phyloP scores from a whole-genome alignment of 2,888 invertebrate genomes.

The Eutolmus rufibarbis region DNA sequence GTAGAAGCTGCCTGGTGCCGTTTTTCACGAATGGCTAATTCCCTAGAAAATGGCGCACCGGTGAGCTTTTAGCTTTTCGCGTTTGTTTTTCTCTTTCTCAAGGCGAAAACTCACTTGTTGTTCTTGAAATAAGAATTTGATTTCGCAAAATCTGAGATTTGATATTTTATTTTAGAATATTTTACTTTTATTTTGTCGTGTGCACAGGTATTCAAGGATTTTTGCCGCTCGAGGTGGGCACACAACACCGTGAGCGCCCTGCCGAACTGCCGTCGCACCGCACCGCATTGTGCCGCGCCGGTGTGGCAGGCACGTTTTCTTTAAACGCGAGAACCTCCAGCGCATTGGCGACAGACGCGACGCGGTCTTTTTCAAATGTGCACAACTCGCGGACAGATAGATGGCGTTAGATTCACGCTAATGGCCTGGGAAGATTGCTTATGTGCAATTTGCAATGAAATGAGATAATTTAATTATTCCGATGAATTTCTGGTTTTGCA shows the following conservation, averaged over 20 bases:
- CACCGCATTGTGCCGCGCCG: background rate
- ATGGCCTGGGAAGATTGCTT: background rate
- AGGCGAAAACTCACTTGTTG: constrained; percentile 53
- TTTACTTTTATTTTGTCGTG: constrained; percentile 20
- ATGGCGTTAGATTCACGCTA: background rate
- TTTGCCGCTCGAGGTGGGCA: background rate
- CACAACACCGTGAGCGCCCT: background rate
- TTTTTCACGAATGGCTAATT: constrained; percentile 45
- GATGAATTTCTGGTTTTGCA: background rate
- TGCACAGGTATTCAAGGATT: constrained; percentile 2
- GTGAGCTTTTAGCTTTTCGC: constrained; percentile 35
- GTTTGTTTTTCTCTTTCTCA: constrained; percentile 48
- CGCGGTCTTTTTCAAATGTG: background rate
- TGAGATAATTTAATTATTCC: constrained; percentile 10
- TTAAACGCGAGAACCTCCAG: background rate
- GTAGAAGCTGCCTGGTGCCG: constrained; percentile 22
- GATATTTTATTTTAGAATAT: constrained; percentile 35
- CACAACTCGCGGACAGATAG: background rate
- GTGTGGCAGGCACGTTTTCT: background rate
- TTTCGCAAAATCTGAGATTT: constrained; percentile 51
- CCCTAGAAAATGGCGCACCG: constrained; percentile 45
- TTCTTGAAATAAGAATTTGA: constrained; percentile 53
- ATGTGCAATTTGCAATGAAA: background rate
- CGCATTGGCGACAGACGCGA: background rate
- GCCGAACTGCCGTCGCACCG: too few species aligned